These are phyloP conservation scores for Rhynchophorus ferrugineus DNA, from an alignment of 1,140 invertebrate species.

Conservation along the genomic window DNA sequence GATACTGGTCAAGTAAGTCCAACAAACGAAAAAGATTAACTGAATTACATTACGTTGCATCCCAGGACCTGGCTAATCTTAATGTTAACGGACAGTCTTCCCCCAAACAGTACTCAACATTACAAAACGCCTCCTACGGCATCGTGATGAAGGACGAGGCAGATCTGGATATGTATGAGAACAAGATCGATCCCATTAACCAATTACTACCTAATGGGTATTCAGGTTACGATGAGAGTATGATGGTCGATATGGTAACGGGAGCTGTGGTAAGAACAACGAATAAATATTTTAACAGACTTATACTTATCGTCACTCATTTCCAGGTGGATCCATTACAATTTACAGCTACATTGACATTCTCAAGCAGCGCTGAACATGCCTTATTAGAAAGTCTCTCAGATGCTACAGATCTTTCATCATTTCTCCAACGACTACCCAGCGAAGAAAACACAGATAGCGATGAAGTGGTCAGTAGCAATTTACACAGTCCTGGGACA, in stretches of 20 bases:
- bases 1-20: constrained; percentile 51
- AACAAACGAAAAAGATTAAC: not conserved
- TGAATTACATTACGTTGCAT: no score
- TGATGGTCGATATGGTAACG: constrained; percentile 72
- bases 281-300: not conserved
- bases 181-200: constrained; percentile 60
- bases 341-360: constrained; percentile 71
- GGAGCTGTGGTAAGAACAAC: constrained; percentile 49
- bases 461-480: constrained; percentile 37
- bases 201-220: constrained; percentile 53
- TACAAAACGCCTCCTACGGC: constrained; percentile 74
- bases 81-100: constrained; percentile 42
- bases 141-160: constrained; percentile 70
- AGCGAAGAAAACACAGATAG: constrained; percentile 50
- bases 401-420: constrained; percentile 65
- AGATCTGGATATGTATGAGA: constrained; percentile 61
- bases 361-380: constrained; percentile 67
- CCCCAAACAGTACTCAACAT: constrained; percentile 63
- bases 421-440: constrained; percentile 58
- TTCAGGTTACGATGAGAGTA: constrained; percentile 64
- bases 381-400: constrained; percentile 60
- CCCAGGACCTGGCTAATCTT: constrained; percentile 43
- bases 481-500: constrained; percentile 49
- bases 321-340: constrained; percentile 60
- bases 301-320: not conserved